Base-by-base conservation (phyloP, 1,140 invertebrate species). In the Forficula auricularia region DNA sequence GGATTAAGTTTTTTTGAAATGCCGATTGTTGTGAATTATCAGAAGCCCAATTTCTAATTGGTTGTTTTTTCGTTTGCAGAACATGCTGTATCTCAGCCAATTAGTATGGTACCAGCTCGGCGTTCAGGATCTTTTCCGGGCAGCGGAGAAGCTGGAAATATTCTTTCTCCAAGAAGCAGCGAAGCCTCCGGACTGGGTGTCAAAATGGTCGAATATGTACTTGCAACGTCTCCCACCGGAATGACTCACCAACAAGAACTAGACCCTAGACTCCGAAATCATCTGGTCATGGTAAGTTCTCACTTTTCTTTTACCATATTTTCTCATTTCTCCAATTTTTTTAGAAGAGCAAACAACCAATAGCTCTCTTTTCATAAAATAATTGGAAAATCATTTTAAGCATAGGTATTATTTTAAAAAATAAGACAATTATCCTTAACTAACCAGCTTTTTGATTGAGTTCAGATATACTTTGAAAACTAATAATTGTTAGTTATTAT, bases 181-280 rank as follows among this genome's bases (percentile, higher is more conserved):
- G 75, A 79, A 51, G 83, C 80, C 46, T 73, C 79, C 42, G 85
- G 85, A 20, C 73, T 95, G 40, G 88, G 88, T 42, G 84, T 94
- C 40, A 95, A 96, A 68, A 95, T 97, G 88, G 90, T 94, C n/a
- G 90, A 96, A 64, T 95, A 95, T 58, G 88, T 96, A 34, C 70
- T 97, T 46, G 79, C 83, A 42, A 83, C 82, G 42, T 92, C 89
- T 38, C 89, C 90, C 8, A 90, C 85, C 31, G 71, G 73, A 45
- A n/a, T n/a, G n/a, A n/a, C n/a, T n/a, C n/a, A n/a, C n/a, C n/a
- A n/a, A n/a, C 81, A 81, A 56, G 65, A 71, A 47, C 52, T 77
- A 46, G 82, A 86, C 54, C 72, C 73, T 18, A 65, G 80, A 45
- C 77, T 86, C 72, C 67, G 76, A 49, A 70, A 68, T 30, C n/a